These are phyloP conservation scores for Bimastos eiseni DNA, from an alignment of 2,888 invertebrate genomes.

Conservation along the genomic window DNA sequence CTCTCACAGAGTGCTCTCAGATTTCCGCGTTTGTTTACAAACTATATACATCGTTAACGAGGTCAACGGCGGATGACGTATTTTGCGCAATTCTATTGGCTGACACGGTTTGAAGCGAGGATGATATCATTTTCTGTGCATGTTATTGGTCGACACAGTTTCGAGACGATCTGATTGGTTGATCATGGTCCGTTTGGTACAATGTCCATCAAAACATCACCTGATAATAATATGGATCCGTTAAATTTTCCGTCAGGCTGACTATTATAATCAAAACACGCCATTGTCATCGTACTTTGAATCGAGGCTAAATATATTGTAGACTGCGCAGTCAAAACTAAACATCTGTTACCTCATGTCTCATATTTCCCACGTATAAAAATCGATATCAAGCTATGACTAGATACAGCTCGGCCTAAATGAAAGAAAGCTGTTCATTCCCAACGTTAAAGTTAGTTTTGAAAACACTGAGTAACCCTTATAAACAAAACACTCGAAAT, in stretches of 20 bases:
- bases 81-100: background rate
- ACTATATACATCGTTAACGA: background rate
- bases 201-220: background rate
- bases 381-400: background rate
- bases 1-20: background rate
- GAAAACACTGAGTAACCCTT: too few species aligned
- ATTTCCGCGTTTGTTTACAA: background rate
- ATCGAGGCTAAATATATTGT: constrained; percentile 2
- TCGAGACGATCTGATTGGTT: background rate
- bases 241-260: background rate
- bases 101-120: background rate
- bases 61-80: background rate
- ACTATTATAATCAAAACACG: background rate
- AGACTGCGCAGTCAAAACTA: background rate
- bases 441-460: too few species aligned
- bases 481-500: too few species aligned
- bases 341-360: background rate
- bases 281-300: background rate
- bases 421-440: background rate
- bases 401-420: too few species aligned
- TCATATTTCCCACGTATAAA: background rate
- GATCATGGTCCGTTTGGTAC: background rate
- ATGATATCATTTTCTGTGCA: background rate
- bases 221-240: background rate
- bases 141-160: background rate